These are phyloP conservation scores for Triplophysa siluroides DNA, from an alignment of 2,113 vertebrate species.

Conservation along the genomic window DNA sequence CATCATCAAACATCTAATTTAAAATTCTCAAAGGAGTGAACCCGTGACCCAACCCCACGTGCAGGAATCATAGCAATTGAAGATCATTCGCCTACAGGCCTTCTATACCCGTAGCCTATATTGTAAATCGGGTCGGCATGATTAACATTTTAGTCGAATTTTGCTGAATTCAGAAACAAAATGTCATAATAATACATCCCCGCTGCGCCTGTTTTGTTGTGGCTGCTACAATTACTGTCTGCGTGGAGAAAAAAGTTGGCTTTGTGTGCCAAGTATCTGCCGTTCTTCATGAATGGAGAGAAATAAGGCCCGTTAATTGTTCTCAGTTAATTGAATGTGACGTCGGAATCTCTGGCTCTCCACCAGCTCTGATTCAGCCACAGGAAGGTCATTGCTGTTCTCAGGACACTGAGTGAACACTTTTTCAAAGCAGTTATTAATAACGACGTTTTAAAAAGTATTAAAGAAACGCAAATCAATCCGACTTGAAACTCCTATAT, in stretches of 20 bases:
- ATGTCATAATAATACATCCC: conserved; percentile 52
- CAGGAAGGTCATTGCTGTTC: conserved; percentile 65
- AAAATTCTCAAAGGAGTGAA: conserved; percentile 32
- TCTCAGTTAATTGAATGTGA: conserved; percentile 92
- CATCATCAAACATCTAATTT: conserved; percentile 44
- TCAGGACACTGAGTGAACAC: conserved; percentile 48
- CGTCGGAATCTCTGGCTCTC: conserved; percentile 85
- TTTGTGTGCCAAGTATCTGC: conserved; percentile 71
- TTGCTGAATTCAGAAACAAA: conserved; percentile 24
- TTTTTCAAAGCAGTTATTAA: not conserved
- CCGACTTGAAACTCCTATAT: not conserved
- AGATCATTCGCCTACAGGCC: not conserved
- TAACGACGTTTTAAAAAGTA: not conserved
- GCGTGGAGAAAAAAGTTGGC: conserved; percentile 68
- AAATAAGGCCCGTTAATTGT: conserved; percentile 85
- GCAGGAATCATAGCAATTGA: not conserved
- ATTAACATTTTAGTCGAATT: not conserved
- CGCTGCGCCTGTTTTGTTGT: conserved; percentile 71
- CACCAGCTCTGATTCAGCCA: conserved; percentile 56
- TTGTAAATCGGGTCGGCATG: not conserved
- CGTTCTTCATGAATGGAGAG: conserved; percentile 69
- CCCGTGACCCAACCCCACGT: conserved; percentile 42
- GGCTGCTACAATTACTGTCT: conserved; percentile 69
- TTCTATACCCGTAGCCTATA: not conserved
- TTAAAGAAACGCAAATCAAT: not conserved